Base-by-base conservation (phyloP, 2,113 vertebrate genomes). In the Poecile atricapillus region DNA sequence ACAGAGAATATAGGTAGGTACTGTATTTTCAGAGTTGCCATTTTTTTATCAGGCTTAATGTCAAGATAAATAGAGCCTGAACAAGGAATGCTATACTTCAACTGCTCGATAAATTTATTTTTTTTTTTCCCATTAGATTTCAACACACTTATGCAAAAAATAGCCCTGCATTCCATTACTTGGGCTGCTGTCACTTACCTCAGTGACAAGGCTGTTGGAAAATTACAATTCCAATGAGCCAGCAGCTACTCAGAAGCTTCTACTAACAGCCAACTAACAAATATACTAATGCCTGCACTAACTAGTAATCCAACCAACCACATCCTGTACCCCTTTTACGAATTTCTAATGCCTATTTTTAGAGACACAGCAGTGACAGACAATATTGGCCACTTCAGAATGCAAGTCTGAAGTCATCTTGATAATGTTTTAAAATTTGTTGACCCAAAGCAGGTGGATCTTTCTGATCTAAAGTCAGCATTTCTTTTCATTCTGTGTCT, bases 1-100 rank as follows among this genome's bases (percentile, higher is more conserved):
- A 55, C 23, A 75, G 93, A 96, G 92, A 97, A 94, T 89, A 90
- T 44, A 94, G 39, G 22, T 93, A 90, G 93, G 84, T 71, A 58
- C 20, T 79, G 13, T 70, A 80, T 97, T 97, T 97, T 94, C 93
- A 95, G 53, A 95, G 94, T 69, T 94, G 83, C 19, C 49, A 87
- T 79, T 79, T 96, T 96, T 25, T 91, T 96, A 50, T 74, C 76
- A 93, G 91, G 91, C 31, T 76, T 93, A 75, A 94, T 83, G 71
- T 79, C 80, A 89, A 75, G 58, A 92, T 85, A 86, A 59, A 60
- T 88, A 83, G 47, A 82, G 10, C 71, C 28, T 58, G 19, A 95
- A 71, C 39, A 60, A 64, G 30, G 18, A 69, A 52, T 17, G 6
- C 9, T 81, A 21, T 59, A 86, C 71, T 67, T 86, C 78, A 77